Evolutionary conservation across 2,113 vertebrate genomes (phyloP).

Genomic region (Megatriorchis doriae): DNA sequence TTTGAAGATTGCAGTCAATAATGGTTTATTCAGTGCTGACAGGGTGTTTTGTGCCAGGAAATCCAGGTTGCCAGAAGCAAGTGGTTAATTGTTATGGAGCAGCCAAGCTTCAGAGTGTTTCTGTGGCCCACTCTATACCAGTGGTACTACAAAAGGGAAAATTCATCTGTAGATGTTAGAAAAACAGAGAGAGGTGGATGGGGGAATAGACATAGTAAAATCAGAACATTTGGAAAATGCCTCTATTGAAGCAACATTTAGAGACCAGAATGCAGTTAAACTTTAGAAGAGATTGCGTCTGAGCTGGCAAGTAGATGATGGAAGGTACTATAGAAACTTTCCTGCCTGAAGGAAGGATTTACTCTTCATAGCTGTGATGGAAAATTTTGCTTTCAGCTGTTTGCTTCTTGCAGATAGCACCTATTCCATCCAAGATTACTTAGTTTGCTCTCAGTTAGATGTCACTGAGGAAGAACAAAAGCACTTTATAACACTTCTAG

Average conservation of each 20-base stretch:
- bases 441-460: background rate
- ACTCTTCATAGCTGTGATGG: background rate
- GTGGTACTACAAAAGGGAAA: background rate
- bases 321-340: background rate
- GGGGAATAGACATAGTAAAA: background rate
- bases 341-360: background rate
- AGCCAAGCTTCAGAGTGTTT: background rate
- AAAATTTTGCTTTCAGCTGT: background rate
- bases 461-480: background rate
- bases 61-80: background rate
- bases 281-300: background rate
- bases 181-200: background rate
- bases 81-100: background rate
- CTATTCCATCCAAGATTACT: background rate
- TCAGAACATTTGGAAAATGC: background rate
- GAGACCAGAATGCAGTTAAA: background rate
- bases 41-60: background rate
- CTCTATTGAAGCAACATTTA: background rate
- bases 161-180: background rate
- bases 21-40: background rate
- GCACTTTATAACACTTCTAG: background rate
- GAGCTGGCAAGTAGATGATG: background rate
- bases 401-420: background rate
- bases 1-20: background rate
- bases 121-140: background rate